Base-by-base conservation (phyloP, 2,113 vertebrate genomes). In the Propithecus coquereli region DNA sequence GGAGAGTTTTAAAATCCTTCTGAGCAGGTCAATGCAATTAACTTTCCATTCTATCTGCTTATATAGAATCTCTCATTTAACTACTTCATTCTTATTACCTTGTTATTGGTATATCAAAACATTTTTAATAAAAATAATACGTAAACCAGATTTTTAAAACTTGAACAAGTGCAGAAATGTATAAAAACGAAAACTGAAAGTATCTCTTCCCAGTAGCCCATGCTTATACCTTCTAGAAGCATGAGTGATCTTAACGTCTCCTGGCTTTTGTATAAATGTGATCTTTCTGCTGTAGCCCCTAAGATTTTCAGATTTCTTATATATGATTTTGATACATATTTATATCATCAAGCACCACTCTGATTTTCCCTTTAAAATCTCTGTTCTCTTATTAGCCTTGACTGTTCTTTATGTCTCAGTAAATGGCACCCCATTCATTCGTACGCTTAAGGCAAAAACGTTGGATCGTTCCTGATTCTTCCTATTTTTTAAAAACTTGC, bases 11-110 rank as follows among this genome's bases (percentile, higher is more conserved):
- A 57, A 81, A 90, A 74, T 2, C 11, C n/a, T 37, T 74, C 27
- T 40, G 61, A 83, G 61, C 25, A 79, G 71, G 32, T 65, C 66
- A 87, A 74, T 50, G 17, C 8, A 68, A 18, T 52, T 79, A 45
- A 27, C 27, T 91, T 94, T 95, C 88, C 45, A 70, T 80, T 81
- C 66, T 80, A 23, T 59, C 43, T 90, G 52, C n/a, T 94, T 88
- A 61, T 66, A 32, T 77, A 37, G 40, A 22, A 37, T 43, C 86
- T 91, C 66, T 74, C 50, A 34, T 59, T 90, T 83, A 90, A 80
- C 11, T 50, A 18, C 12, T 90, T 87, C 45, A 81, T 71, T 94
- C 30, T 82, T 61, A 81, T 25, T 68, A 68, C 47, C 9, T 52
- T 47, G 61, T 57, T 87, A 82, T 43, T 90, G n/a, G 52, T 34